Percentiles rank a stretch among this genome's conserved stretches.
Conservation (phyloP, 2,888 invertebrate genomes). For the Phyto melanocephala region DNA sequence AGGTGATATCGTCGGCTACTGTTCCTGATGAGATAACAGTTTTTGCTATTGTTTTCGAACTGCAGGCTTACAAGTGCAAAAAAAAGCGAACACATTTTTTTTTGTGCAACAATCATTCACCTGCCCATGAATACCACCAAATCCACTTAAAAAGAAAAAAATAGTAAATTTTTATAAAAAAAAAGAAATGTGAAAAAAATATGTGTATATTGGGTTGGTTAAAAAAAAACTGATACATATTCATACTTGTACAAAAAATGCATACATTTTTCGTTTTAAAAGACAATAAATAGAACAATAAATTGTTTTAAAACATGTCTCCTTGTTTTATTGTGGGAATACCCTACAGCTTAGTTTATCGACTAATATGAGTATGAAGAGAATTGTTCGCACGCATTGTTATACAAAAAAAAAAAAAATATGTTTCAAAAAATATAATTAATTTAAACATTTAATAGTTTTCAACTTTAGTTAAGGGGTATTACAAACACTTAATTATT, state of each 20-base stretch:
- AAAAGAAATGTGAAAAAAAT: neutral
- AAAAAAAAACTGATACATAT: neutral
- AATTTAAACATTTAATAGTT: too few species aligned
- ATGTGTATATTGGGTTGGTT: neutral
- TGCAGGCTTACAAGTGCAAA: conserved; percentile 12
- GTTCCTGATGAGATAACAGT: conserved; percentile 15
- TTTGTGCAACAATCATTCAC: neutral
- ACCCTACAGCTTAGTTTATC: neutral
- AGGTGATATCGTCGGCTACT: conserved; percentile 27
- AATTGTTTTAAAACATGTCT: neutral
- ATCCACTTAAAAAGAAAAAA: conserved; percentile 5
- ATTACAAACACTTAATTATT: too few species aligned
- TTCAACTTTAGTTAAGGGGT: too few species aligned
- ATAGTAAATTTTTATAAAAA: too few species aligned
- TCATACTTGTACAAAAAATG: conserved; percentile 3
- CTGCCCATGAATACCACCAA: conserved; percentile 7
- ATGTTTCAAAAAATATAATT: too few species aligned
- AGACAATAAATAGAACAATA: neutral
- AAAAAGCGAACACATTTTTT: neutral
- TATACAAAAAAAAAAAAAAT: too few species aligned
- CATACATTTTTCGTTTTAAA: neutral
- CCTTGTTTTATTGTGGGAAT: neutral
- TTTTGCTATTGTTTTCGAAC: conserved; percentile 21
- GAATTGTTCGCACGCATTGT: too few species aligned
- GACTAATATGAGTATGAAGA: too few species aligned